phyloP scores from a whole-genome alignment of 2,888 invertebrate species.

The Corbicula japonica region DNA sequence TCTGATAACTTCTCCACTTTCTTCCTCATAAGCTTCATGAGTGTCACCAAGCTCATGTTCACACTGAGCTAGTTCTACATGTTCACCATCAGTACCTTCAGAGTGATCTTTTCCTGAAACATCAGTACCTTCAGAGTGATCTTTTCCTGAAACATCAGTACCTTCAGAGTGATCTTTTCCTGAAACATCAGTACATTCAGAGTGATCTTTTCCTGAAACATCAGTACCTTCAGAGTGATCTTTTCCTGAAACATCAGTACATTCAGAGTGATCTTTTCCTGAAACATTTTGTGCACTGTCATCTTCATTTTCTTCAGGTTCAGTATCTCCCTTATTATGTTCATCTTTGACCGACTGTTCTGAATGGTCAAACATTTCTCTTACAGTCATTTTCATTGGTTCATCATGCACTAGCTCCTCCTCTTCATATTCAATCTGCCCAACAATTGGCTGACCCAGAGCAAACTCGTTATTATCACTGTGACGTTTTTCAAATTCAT shows the following conservation, averaged over 20 bases:
- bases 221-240: slow-evolving; percentile 1
- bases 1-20: too few relatives aligned
- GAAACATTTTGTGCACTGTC: slow-evolving; percentile 2
- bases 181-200: slow-evolving; percentile 35
- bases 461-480: slow-evolving; percentile 18
- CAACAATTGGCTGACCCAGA: slow-evolving; percentile 89
- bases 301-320: neutral
- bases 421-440: neutral
- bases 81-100: too few relatives aligned
- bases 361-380: too few relatives aligned
- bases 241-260: too few relatives aligned
- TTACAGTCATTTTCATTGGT: slow-evolving; percentile 24
- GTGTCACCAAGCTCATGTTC: too few relatives aligned
- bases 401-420: neutral
- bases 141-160: too few relatives aligned
- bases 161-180: too few relatives aligned
- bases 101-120: too few relatives aligned
- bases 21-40: too few relatives aligned
- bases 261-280: slow-evolving; percentile 5
- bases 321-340: neutral
- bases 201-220: neutral
- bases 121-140: too few relatives aligned
- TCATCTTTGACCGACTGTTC: too few relatives aligned
- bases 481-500: slow-evolving; percentile 6
- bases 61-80: too few relatives aligned